Percentiles rank a stretch among this genome's conserved stretches.
These are phyloP conservation scores for Dorcus hopei DNA, from an alignment of 2,888 invertebrate genomes.

Conservation along the genomic window DNA sequence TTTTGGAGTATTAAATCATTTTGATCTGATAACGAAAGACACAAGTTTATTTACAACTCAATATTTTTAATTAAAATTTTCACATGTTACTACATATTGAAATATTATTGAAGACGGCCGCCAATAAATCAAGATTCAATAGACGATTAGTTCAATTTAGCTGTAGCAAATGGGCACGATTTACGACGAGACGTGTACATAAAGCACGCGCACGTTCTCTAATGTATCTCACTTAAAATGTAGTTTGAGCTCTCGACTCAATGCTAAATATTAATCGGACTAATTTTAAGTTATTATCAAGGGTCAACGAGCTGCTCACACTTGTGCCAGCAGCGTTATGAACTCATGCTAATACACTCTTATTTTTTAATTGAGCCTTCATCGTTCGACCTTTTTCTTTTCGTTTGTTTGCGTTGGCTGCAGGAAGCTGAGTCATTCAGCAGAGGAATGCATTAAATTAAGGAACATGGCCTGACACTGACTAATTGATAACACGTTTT, in stretches of 20 bases:
- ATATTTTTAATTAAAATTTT: too few species aligned
- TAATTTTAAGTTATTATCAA: slow-evolving; percentile 33
- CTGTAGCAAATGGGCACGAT: slow-evolving; percentile 5
- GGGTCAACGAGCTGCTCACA: slow-evolving; percentile 27
- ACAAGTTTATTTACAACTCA: too few species aligned
- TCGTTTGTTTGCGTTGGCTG: background rate
- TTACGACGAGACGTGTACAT: slow-evolving; percentile 1
- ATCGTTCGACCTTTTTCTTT: background rate
- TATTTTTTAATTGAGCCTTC: background rate
- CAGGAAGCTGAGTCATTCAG: background rate
- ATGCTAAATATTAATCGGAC: slow-evolving; percentile 27
- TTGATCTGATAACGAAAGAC: too few species aligned
- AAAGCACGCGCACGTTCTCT: slow-evolving; percentile 12
- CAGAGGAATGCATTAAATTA: background rate
- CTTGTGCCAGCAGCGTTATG: background rate
- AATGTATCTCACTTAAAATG: slow-evolving; percentile 30
- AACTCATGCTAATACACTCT: background rate
- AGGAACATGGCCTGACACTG: too few species aligned
- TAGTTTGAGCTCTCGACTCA: slow-evolving; percentile 22
- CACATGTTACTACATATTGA: too few species aligned
- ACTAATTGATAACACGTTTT: too few species aligned
- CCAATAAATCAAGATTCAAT: too few species aligned
- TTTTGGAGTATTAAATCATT: too few species aligned
- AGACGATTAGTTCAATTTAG: slow-evolving; percentile 1
- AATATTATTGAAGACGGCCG: too few species aligned